These are phyloP conservation scores for Neosilurus mollespiculum DNA, from an alignment of 2,797 vertebrate genomes.

Conservation along the genomic window DNA sequence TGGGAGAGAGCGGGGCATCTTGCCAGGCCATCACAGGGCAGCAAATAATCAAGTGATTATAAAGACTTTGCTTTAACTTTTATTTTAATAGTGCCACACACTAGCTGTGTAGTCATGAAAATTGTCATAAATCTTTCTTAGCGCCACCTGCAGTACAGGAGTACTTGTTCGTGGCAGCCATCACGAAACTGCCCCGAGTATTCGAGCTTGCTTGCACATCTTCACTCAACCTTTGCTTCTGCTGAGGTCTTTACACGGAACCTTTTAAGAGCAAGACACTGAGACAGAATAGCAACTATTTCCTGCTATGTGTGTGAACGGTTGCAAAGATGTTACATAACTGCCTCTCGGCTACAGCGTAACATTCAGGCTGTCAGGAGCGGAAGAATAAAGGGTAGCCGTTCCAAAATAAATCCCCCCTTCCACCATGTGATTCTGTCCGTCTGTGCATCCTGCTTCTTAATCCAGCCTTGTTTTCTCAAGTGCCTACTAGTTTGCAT, in stretches of 20 bases:
- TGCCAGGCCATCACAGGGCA: too few relatives aligned
- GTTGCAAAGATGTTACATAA: conserved; percentile 41
- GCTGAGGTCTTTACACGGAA: conserved; percentile 8
- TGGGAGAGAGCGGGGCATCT: too few relatives aligned
- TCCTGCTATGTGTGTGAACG: conserved; percentile 28
- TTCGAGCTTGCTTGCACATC: neutral
- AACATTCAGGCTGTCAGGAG: conserved; percentile 29
- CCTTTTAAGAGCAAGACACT: neutral
- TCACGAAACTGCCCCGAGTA: neutral
- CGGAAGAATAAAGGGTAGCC: neutral
- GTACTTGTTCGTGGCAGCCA: neutral
- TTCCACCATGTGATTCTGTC: neutral
- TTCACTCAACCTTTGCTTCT: neutral
- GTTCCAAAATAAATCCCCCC: neutral
- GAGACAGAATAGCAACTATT: conserved; percentile 20
- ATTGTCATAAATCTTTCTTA: neutral
- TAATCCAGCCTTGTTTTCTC: conserved; percentile 20
- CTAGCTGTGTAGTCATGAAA: neutral
- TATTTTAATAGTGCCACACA: neutral
- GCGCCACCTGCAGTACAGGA: neutral
- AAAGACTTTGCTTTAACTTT: neutral
- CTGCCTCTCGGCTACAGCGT: conserved; percentile 8
- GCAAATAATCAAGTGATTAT: neutral
- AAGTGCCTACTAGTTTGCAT: conserved; percentile 1
- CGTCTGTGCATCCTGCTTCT: conserved; percentile 1